Percentiles rank a stretch among this genome's conserved stretches.
phyloP scores from a whole-genome alignment of 1,140 invertebrate species.

The Conus betulinus region DNA sequence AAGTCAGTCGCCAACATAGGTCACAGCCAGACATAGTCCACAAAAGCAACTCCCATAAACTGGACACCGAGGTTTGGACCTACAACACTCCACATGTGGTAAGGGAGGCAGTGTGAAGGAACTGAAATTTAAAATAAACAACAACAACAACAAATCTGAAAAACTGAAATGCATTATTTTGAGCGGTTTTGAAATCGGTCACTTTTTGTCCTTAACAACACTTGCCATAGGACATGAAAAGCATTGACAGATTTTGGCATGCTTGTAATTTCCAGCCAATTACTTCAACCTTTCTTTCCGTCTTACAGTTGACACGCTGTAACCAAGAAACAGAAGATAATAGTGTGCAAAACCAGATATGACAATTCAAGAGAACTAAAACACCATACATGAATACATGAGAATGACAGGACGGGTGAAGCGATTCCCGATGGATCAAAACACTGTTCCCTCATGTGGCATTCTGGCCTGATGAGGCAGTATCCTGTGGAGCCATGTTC shows the following conservation, averaged over 20 bases:
- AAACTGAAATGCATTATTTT: background rate
- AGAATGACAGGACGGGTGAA: too few relatives aligned
- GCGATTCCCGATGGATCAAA: too few relatives aligned
- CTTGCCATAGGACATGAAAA: background rate
- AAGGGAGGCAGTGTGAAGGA: background rate
- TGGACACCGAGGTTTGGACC: background rate
- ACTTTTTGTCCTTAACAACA: background rate
- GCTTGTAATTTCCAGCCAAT: background rate
- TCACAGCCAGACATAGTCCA: slow-evolving; percentile 20
- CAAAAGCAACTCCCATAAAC: slow-evolving; percentile 7
- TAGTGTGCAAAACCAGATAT: background rate
- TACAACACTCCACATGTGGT: background rate
- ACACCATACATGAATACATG: background rate
- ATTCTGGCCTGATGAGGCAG: too few relatives aligned
- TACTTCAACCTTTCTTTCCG: background rate
- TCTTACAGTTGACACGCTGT: too few relatives aligned
- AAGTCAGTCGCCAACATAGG: slow-evolving; percentile 19
- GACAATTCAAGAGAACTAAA: background rate
- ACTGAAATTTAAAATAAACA: background rate
- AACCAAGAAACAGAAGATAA: background rate
- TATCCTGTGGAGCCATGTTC: too few relatives aligned
- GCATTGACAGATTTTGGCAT: background rate
- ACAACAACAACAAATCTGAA: background rate
- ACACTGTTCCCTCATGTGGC: too few relatives aligned
- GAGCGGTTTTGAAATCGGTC: background rate